A percentile compares a stretch with the other conserved stretches of the same genome.
phyloP scores from a whole-genome alignment of 1,140 invertebrate genomes.

The Aphelinus atriplicis region DNA sequence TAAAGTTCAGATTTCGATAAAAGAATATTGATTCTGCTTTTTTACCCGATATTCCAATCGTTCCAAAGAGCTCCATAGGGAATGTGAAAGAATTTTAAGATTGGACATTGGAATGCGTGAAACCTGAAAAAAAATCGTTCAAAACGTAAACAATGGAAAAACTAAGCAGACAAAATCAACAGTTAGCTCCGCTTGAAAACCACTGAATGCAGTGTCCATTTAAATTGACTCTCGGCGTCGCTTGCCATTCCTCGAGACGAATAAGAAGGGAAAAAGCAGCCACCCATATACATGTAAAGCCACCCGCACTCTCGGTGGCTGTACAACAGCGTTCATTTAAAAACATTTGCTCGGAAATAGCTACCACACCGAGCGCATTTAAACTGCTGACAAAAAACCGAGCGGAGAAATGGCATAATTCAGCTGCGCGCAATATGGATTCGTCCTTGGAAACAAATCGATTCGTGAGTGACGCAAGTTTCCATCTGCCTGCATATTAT shows the following conservation, averaged over 20 bases:
- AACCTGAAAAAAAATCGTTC: no score
- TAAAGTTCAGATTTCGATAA: no score
- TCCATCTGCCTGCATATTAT: constrained; percentile 14
- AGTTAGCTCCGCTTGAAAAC: background rate
- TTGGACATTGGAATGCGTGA: no score
- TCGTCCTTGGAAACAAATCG: constrained; percentile 14
- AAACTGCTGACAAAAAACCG: constrained; percentile 18
- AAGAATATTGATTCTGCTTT: no score
- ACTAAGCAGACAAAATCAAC: no score
- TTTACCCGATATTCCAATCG: no score
- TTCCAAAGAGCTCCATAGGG: no score
- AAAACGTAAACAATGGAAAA: no score
- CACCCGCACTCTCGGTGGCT: background rate
- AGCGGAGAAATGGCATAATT: no score
- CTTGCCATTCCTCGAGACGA: background rate
- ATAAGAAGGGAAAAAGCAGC: background rate
- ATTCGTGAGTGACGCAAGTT: background rate
- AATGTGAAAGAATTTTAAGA: no score
- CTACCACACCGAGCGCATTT: constrained; percentile 14
- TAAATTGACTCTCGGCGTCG: background rate
- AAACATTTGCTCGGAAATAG: constrained; percentile 30
- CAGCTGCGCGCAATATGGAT: constrained; percentile 3
- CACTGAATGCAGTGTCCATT: background rate
- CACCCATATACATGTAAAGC: background rate
- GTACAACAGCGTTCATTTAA: constrained; percentile 30